Evolutionary conservation across 2,113 vertebrate genomes (phyloP).

Genomic region (Myiozetetes cayanensis): DNA sequence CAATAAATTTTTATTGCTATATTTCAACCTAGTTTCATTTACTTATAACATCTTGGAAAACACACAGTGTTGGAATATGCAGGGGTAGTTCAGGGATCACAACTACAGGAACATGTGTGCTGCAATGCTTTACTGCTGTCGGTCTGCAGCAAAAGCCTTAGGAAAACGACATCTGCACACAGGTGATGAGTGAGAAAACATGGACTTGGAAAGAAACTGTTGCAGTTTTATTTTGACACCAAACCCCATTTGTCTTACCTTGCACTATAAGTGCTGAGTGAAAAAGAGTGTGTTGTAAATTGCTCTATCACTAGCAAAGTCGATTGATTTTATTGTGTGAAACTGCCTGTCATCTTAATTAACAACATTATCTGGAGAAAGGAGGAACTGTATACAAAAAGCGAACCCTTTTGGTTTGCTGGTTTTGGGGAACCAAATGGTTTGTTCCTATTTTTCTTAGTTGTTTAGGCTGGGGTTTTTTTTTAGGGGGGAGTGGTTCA

Average conservation of each 20-base stretch:
- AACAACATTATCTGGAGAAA: neutral
- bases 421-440: neutral
- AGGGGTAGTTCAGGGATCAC: neutral
- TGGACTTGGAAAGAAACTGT: neutral
- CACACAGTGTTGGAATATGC: neutral
- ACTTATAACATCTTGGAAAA: neutral
- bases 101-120: fast-evolving
- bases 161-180: neutral
- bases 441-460: neutral
- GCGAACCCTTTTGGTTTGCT: neutral
- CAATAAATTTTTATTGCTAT: no score
- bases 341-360: neutral
- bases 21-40: no score
- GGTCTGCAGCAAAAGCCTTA: neutral
- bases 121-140: neutral
- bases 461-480: neutral
- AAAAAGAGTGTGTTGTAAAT: neutral
- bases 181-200: neutral
- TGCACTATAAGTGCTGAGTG: neutral
- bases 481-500: neutral
- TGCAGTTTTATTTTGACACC: neutral
- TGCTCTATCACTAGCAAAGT: neutral
- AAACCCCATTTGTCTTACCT: neutral
- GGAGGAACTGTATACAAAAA: neutral
- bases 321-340: neutral